Percentiles rank a stretch among this genome's conserved stretches.
These are phyloP conservation scores for Stegodyphus mimosarum DNA, from an alignment of 1,140 invertebrate genomes.

Conservation along the genomic window DNA sequence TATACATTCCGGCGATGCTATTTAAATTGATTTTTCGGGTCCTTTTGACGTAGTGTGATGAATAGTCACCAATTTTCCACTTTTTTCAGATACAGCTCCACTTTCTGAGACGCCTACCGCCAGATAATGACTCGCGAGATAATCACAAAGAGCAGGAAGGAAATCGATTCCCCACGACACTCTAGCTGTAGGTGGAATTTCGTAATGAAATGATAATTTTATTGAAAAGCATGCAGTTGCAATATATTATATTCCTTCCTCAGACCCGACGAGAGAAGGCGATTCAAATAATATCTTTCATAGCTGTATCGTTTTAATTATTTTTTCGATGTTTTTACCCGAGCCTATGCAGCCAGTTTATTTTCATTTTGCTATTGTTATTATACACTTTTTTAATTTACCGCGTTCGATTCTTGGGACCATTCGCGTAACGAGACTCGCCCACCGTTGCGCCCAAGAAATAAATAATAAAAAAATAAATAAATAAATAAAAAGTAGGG, in stretches of 20 bases:
- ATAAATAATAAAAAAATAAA: too few relatives aligned
- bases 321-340: not conserved
- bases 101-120: too few relatives aligned
- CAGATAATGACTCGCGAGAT: not conserved
- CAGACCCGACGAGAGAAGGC: slow-evolving; percentile 1
- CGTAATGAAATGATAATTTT: slow-evolving; percentile 36
- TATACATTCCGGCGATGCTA: too few relatives aligned
- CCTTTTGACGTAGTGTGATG: too few relatives aligned
- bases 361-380: not conserved
- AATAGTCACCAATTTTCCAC: too few relatives aligned
- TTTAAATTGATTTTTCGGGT: too few relatives aligned
- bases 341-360: too few relatives aligned
- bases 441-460: slow-evolving; percentile 31
- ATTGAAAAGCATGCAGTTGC: slow-evolving; percentile 22
- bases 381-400: slow-evolving; percentile 38
- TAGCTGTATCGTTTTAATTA: not conserved
- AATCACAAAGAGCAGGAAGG: not conserved
- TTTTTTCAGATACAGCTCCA: too few relatives aligned
- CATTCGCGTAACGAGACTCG: slow-evolving; percentile 6
- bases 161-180: slow-evolving; percentile 14
- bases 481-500: not conserved
- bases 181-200: not conserved
- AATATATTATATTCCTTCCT: slow-evolving; percentile 21
- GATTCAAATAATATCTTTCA: not conserved
- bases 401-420: slow-evolving; percentile 29